Evolutionary conservation across 2,113 vertebrate genomes (phyloP).

Genomic region (Eonycteris spelaea): DNA sequence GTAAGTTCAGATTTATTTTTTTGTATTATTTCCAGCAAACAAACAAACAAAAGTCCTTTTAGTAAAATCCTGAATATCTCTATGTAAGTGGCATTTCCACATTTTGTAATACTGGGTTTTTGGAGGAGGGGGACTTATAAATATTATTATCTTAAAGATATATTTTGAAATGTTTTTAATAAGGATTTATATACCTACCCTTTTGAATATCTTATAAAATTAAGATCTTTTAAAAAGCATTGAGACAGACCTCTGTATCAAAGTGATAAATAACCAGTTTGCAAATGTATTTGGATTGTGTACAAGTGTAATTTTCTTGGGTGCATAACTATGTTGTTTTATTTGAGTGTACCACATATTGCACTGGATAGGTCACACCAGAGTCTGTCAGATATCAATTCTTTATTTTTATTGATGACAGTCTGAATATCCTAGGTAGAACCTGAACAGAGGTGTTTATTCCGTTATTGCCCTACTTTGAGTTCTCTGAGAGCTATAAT

Average conservation of each 20-base stretch:
- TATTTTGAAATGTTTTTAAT: neutral
- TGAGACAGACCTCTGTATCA: neutral
- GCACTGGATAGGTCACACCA: fast-evolving
- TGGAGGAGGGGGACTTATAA: neutral
- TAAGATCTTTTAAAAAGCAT: neutral
- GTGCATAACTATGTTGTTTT: neutral
- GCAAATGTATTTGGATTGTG: neutral
- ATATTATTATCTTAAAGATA: neutral
- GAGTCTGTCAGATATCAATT: neutral
- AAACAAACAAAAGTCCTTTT: constrained; percentile 1
- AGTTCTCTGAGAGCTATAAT: neutral
- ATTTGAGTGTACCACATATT: neutral
- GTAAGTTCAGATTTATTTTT: neutral
- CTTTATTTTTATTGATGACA: neutral
- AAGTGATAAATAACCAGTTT: neutral
- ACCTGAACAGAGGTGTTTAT: neutral
- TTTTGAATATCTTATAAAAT: neutral
- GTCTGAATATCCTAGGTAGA: neutral
- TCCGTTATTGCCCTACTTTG: neutral
- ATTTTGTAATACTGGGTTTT: constrained; percentile 30
- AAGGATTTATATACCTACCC: neutral
- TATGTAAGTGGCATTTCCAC: constrained; percentile 52
- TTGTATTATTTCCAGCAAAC: neutral
- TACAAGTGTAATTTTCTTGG: neutral
- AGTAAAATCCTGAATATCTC: constrained; percentile 38